These are phyloP conservation scores for Halcyon malimbica DNA, from an alignment of 2,113 vertebrate species.

Conservation along the genomic window DNA sequence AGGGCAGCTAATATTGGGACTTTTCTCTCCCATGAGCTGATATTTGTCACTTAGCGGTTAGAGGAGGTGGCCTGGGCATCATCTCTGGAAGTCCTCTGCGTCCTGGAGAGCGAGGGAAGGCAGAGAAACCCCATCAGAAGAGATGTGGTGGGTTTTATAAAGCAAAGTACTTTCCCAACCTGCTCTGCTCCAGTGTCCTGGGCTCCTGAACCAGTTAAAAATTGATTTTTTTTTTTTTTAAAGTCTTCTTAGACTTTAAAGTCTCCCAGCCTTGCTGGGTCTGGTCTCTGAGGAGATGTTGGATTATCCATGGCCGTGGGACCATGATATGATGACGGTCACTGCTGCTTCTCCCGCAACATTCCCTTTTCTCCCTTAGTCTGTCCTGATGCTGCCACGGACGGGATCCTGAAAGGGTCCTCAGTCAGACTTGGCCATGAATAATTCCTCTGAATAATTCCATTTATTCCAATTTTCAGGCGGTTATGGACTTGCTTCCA, in stretches of 20 bases:
- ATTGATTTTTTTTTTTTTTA: background rate
- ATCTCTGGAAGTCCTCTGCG: rapidly evolving
- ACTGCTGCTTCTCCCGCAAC: background rate
- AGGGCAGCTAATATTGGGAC: background rate
- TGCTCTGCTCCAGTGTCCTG: background rate
- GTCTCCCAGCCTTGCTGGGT: too few relatives aligned
- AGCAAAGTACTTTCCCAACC: background rate
- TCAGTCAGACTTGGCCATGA: background rate
- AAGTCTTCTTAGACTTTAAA: too few relatives aligned
- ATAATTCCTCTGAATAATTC: conserved; percentile 48
- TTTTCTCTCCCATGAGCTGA: background rate
- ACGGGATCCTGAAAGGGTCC: background rate
- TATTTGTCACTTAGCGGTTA: conserved; percentile 13
- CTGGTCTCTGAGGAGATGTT: background rate
- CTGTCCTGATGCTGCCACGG: background rate
- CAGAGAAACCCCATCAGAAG: background rate
- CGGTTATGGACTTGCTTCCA: background rate
- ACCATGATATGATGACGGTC: background rate
- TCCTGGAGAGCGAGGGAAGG: background rate
- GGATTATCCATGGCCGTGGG: background rate
- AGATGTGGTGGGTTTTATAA: background rate
- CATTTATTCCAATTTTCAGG: conserved; percentile 40
- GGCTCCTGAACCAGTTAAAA: background rate
- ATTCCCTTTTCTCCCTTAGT: background rate
- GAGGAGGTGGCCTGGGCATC: background rate